phyloP scores from a whole-genome alignment of 2,888 invertebrate species.

The Cyclophora punctaria region DNA sequence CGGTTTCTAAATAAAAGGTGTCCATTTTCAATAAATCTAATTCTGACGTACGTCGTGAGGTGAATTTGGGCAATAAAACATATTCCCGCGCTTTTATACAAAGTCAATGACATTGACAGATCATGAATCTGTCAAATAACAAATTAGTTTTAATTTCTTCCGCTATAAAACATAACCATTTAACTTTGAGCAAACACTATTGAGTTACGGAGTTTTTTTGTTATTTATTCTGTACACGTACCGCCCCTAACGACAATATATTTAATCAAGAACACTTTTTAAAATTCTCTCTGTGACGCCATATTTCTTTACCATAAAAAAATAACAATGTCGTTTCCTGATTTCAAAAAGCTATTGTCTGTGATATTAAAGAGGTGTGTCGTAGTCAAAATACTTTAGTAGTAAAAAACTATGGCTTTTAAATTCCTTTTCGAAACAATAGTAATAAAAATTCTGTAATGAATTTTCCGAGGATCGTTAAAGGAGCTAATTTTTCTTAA shows the following conservation, averaged over 20 bases:
- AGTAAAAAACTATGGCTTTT: background rate
- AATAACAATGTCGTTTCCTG: slow-evolving; percentile 36
- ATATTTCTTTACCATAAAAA: slow-evolving; percentile 44
- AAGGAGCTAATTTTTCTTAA: slow-evolving; percentile 33
- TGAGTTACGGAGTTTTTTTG: too few species aligned
- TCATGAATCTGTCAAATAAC: slow-evolving; percentile 15
- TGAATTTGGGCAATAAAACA: too few species aligned
- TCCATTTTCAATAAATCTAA: too few species aligned
- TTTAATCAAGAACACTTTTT: slow-evolving; percentile 72
- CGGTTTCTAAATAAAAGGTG: too few species aligned
- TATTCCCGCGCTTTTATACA: too few species aligned
- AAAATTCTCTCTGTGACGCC: slow-evolving; percentile 53
- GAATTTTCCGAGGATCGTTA: background rate
- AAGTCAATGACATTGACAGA: slow-evolving; percentile 12
- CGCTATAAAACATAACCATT: slow-evolving; percentile 18
- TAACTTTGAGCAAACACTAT: slow-evolving; percentile 2
- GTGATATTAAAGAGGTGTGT: background rate
- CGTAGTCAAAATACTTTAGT: background rate
- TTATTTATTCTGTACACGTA: slow-evolving; percentile 6
- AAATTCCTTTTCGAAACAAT: background rate
- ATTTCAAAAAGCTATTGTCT: background rate
- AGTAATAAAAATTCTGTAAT: background rate
- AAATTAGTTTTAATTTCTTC: slow-evolving; percentile 22
- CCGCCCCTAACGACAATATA: slow-evolving; percentile 40
- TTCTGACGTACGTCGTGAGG: too few species aligned